Base-by-base conservation (phyloP, 2,113 vertebrate genomes). In the Bolborhynchus lineola region DNA sequence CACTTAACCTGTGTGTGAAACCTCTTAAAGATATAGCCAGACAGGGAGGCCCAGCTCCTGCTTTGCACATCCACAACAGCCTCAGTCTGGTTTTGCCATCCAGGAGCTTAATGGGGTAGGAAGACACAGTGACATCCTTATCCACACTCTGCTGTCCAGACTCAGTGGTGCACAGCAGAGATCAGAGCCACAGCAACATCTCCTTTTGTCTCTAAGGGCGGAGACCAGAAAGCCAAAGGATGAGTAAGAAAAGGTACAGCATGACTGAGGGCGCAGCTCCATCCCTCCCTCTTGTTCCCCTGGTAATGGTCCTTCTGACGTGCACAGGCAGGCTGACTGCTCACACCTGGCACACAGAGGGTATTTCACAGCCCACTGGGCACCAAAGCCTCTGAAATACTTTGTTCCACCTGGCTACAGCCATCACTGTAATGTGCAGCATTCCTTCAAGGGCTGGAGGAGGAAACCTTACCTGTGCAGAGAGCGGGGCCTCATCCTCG, bases 381-480 rank as follows among this genome's bases (percentile, higher is more conserved):
- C 80, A 67, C 59, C 37, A 18, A 16, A 70, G 18, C 39, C 39
- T 28, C 35, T 46, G 59, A 60, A 60, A 53, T 17, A 13, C 2
- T 24, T 6, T 13, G 46, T 77, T 67, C 59, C 28, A 3, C 52
- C 62, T 29, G 59, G 46, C 52, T 72, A 13, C 31, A 37, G 60
- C 53, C 35, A 1, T 62, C 41, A 16, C 50, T 5, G 0, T 11
- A 3, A 41, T 0, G 3, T 23, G 52, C 4, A 33, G 31, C 46
- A 6, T 65, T 41, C 42, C 79, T 59, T 31, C 31, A 24, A 18
- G 82, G 15, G 37, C 64, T 21, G n/a, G 21, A 47, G 44, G 50
- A 64, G n/a, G 37, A 75, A 69, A 31, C 44, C 31, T 49, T 37
- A 10, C 31, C 50, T 26, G 10, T 20, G 46, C 59, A 20, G 39